Evolutionary conservation across 2,797 vertebrate genomes (phyloP), one percentile per base, ranked within the genome.

Genomic region (Synaphobranchus kaupii): DNA sequence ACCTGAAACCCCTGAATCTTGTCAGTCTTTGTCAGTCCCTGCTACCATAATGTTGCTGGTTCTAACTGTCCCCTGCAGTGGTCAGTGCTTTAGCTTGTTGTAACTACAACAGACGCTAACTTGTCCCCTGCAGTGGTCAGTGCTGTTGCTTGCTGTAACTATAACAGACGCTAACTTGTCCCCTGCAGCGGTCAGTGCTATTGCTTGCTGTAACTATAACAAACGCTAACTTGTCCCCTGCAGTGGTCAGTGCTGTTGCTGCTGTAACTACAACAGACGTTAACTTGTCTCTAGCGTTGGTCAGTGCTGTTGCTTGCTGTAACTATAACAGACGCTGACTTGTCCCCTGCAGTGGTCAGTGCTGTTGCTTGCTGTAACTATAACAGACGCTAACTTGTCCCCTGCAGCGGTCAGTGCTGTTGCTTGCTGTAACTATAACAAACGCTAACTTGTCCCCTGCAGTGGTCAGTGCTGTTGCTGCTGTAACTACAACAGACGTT

Each of bases 331-430:
- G 39, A 39, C 39, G 39, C 39, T 39, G 3, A 39, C 39, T 39
- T 39, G 39, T 39, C 39, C 39, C 39, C 39, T 1, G 39, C 39
- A 39, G 1, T 39, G 39, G 39, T 39, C 39, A 39, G 39, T 39
- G 39, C 39, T 39, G 39, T 39, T 39, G 39, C 39, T 39, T 2
- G n/a, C 39, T 39, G 39, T 39, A 39, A 39, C 39, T 1, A 39
- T 1, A 39, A 39, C 44, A 48, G 25, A 28, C 2, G 20, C 34
- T 25, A 81, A 10, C 22, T 0, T 87, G 0, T 89, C 12, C 86
- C 63, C 80, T n/a, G 71, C 94, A 99, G 98, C 86, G 98, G 98
- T 50, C 98, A 99, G 90, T 63, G 6, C 31, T 78, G 73, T 15
- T 34, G 28, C 71, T 3, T 3, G 10, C 6, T 47, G 34, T 78